Evolutionary conservation across 2,888 invertebrate species (phyloP).

Genomic region (Melieria picta): DNA sequence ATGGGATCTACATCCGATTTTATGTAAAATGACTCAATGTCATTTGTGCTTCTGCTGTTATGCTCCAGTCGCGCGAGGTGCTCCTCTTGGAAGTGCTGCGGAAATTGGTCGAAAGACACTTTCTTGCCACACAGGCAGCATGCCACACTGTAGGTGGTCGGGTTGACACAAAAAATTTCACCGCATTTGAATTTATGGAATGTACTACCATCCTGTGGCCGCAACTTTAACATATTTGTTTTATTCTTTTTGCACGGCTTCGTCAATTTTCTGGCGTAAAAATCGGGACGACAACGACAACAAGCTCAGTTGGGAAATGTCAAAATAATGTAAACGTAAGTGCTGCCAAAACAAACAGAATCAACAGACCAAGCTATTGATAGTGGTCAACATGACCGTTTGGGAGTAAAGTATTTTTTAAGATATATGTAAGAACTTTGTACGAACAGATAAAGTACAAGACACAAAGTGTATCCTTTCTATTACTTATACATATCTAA

Average conservation of each 20-base stretch:
- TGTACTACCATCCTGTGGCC: slow-evolving; percentile 35
- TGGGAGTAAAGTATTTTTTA: too few species aligned
- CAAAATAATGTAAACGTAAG: slow-evolving; percentile 15
- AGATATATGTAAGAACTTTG: too few species aligned
- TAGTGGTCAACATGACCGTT: too few species aligned
- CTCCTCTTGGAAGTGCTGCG: slow-evolving; percentile 50
- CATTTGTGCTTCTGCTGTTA: slow-evolving; percentile 1
- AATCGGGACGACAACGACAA: neutral
- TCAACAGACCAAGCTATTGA: too few species aligned
- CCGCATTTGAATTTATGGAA: slow-evolving; percentile 57
- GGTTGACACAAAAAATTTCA: slow-evolving; percentile 53
- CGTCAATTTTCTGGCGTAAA: neutral
- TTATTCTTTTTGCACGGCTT: neutral
- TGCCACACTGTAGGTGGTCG: slow-evolving; percentile 51
- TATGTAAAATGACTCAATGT: neutral
- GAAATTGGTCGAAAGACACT: slow-evolving; percentile 48
- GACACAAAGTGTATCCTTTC: too few species aligned
- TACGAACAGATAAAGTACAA: too few species aligned
- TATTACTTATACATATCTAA: too few species aligned
- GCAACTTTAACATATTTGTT: slow-evolving; percentile 52
- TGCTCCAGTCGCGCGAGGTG: slow-evolving; percentile 32
- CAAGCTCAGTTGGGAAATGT: neutral
- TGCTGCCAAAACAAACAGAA: neutral
- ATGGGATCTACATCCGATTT: slow-evolving; percentile 38
- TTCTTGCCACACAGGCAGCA: slow-evolving; percentile 53